Evolutionary conservation across 2,797 vertebrate species (phyloP).

Genomic region (Danio choprae): DNA sequence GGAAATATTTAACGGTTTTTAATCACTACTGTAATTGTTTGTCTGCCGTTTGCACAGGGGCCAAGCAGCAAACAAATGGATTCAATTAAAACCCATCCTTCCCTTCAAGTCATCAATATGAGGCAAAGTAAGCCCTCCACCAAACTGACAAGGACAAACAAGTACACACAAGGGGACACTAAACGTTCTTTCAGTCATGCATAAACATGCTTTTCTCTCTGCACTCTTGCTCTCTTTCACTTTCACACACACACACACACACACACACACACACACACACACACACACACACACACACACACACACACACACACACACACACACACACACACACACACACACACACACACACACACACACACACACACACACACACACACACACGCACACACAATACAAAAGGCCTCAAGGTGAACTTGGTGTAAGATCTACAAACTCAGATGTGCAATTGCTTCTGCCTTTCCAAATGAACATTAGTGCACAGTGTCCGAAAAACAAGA

Average conservation of each 20-base stretch:
- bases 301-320: neutral
- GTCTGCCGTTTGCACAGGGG: conserved; percentile 78
- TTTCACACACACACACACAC: neutral
- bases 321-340: neutral
- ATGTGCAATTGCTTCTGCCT: neutral
- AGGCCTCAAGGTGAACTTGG: conserved; percentile 30
- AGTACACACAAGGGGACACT: conserved; percentile 53
- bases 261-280: neutral
- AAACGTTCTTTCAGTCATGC: conserved; percentile 51
- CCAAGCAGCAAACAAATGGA: conserved; percentile 75
- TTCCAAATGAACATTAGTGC: neutral
- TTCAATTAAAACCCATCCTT: conserved; percentile 72
- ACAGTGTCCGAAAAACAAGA: too few relatives aligned
- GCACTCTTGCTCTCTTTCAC: neutral
- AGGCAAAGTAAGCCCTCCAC: conserved; percentile 68
- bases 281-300: too few relatives aligned
- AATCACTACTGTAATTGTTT: conserved; percentile 79
- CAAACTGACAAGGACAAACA: conserved; percentile 66
- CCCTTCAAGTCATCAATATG: conserved; percentile 72
- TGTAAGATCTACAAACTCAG: conserved; percentile 7
- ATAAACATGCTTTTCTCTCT: conserved; percentile 43
- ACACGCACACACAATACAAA: conserved; percentile 28
- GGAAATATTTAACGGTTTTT: conserved; percentile 74
- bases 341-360: too few relatives aligned
- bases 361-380: neutral